A percentile compares a stretch with the other conserved stretches of the same genome.
These are phyloP conservation scores for Gobio occitaniae DNA, from an alignment of 2,797 vertebrate species.

Conservation along the genomic window DNA sequence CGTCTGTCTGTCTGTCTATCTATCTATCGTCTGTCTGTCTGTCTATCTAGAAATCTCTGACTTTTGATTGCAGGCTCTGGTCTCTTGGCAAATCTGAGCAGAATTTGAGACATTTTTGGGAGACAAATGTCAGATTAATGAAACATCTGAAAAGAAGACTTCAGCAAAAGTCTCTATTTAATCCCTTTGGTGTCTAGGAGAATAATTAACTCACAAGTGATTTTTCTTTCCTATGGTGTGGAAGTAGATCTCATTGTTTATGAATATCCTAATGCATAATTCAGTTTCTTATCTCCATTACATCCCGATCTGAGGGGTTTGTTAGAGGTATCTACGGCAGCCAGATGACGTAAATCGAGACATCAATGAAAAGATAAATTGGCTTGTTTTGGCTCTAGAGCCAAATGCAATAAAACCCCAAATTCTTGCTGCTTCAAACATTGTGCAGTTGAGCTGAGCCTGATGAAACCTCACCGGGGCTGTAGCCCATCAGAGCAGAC, in stretches of 20 bases:
- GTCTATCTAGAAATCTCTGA: not conserved
- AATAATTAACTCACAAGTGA: not conserved
- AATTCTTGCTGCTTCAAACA: conserved; percentile 4
- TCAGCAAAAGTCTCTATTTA: not conserved
- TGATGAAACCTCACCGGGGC: conserved; percentile 20
- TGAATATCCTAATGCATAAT: conserved; percentile 13
- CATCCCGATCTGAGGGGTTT: conserved; percentile 26
- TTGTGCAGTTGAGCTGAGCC: conserved; percentile 11
- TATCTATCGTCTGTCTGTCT: too few relatives aligned
- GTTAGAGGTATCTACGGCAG: not conserved
- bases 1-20: too few relatives aligned
- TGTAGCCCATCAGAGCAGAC: conserved; percentile 12
- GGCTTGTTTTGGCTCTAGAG: conserved; percentile 23
- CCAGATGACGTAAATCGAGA: conserved; percentile 31
- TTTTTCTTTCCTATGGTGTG: not conserved
- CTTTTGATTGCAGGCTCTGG: not conserved
- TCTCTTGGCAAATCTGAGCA: not conserved
- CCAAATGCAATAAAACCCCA: conserved; percentile 60
- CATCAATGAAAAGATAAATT: conserved; percentile 38
- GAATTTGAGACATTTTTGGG: not conserved
- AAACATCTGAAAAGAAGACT: not conserved
- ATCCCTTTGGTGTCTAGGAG: not conserved
- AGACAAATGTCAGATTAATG: not conserved
- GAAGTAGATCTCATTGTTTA: not conserved
- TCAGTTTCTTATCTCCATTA: conserved; percentile 9